Conservation (phyloP, 2,888 invertebrate genomes). For the Papilio protenor region DNA sequence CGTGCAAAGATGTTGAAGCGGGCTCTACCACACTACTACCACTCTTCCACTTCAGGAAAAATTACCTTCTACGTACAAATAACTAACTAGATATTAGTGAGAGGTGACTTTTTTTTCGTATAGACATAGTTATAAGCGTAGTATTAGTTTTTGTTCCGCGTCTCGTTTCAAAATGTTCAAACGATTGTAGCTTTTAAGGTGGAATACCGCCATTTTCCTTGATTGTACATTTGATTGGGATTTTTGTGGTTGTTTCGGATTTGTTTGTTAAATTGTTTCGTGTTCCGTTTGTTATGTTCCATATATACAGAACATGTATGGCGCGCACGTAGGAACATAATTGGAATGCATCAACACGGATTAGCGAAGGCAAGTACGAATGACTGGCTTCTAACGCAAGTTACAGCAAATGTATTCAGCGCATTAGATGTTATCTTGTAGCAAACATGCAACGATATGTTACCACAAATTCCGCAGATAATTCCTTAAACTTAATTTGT, state of each 20-base stretch:
- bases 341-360: constrained; percentile 17
- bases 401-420: not conserved
- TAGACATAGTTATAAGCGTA: too few relatives aligned
- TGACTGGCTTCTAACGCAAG: not conserved
- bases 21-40: too few relatives aligned
- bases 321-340: not conserved
- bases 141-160: too few relatives aligned
- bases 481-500: too few relatives aligned
- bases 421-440: not conserved
- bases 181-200: too few relatives aligned
- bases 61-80: too few relatives aligned
- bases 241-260: not conserved
- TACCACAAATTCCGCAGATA: not conserved
- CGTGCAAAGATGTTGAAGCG: too few relatives aligned
- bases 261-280: not conserved
- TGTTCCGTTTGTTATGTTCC: not conserved
- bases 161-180: too few relatives aligned
- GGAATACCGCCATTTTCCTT: too few relatives aligned
- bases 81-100: too few relatives aligned
- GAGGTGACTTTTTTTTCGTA: too few relatives aligned
- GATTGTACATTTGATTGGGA: not conserved
- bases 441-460: not conserved
- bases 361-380: constrained; percentile 6
- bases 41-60: too few relatives aligned
- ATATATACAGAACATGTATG: not conserved